A percentile compares a stretch with the other conserved stretches of the same genome.
Conservation (phyloP, 2,888 invertebrate genomes). For the Rotaria macrura region DNA sequence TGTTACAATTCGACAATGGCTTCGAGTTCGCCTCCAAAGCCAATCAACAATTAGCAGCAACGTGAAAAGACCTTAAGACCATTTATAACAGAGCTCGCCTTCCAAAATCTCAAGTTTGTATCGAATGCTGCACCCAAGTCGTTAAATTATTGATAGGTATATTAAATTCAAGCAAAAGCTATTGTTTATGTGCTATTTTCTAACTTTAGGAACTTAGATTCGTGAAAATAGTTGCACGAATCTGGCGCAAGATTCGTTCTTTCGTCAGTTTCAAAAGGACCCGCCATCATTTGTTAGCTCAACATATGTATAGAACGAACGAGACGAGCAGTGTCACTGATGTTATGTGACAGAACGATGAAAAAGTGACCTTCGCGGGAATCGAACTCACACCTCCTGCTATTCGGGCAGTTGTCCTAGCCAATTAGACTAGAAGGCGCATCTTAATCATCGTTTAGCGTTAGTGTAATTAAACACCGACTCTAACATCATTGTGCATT, state of each 20-base stretch:
- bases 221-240: not conserved
- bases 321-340: too few relatives aligned
- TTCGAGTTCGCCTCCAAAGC: conserved; percentile 19
- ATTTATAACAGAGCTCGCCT: conserved; percentile 21
- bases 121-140: conserved; percentile 23
- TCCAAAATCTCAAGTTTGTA: conserved; percentile 24
- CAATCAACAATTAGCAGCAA: not conserved
- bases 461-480: too few relatives aligned
- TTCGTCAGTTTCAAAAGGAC: not conserved
- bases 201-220: not conserved
- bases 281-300: too few relatives aligned
- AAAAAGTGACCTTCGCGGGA: too few relatives aligned
- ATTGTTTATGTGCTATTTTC: not conserved
- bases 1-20: conserved; percentile 27
- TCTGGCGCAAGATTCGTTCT: not conserved
- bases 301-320: too few relatives aligned
- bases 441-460: too few relatives aligned
- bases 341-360: too few relatives aligned
- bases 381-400: too few relatives aligned
- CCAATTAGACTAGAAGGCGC: too few relatives aligned
- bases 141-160: not conserved
- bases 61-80: conserved; percentile 5
- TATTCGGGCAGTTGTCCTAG: too few relatives aligned
- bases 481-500: not conserved
- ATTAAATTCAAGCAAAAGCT: too few relatives aligned